phyloP scores from a whole-genome alignment of 2,797 vertebrate species.

The Adelosebastes latens region DNA sequence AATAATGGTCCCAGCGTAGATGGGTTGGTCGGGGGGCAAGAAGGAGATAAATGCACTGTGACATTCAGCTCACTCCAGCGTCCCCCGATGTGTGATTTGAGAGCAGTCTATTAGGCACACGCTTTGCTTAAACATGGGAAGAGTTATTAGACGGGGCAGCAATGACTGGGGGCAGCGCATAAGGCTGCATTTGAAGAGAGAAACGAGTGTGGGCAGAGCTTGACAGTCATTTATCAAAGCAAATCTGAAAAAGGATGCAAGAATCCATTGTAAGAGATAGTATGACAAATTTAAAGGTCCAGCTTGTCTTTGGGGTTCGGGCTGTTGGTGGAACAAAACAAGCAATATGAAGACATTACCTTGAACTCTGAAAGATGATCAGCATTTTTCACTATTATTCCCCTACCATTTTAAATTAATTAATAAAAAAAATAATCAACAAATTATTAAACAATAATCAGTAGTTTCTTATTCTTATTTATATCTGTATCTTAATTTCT shows the following conservation, averaged over 20 bases:
- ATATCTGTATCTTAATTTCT: background rate
- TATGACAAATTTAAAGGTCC: slow-evolving; percentile 26
- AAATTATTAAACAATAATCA: background rate
- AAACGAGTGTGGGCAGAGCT: slow-evolving; percentile 30
- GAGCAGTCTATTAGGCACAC: slow-evolving; percentile 76
- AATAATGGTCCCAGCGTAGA: slow-evolving; percentile 75
- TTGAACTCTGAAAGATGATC: background rate
- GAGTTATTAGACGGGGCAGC: slow-evolving; percentile 78
- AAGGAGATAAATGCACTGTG: slow-evolving; percentile 78
- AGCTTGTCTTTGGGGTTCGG: background rate
- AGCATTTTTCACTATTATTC: background rate
- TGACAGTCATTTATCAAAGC: slow-evolving; percentile 60
- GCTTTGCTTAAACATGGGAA: slow-evolving; percentile 78
- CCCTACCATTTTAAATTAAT: background rate
- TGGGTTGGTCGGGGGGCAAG: slow-evolving; percentile 64
- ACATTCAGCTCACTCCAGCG: slow-evolving; percentile 73
- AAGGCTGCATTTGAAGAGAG: slow-evolving; percentile 54
- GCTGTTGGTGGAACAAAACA: background rate
- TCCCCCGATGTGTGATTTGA: slow-evolving; percentile 77
- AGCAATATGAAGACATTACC: background rate
- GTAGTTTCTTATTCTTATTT: background rate
- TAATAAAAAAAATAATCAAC: background rate
- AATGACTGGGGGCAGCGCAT: slow-evolving; percentile 55
- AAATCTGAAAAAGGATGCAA: slow-evolving; percentile 36
- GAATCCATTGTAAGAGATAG: slow-evolving; percentile 26